A percentile compares a stretch with the other conserved stretches of the same genome.
Evolutionary conservation across 2,797 vertebrate species (phyloP).

Genomic region (Lepilemur septentrionalis): DNA sequence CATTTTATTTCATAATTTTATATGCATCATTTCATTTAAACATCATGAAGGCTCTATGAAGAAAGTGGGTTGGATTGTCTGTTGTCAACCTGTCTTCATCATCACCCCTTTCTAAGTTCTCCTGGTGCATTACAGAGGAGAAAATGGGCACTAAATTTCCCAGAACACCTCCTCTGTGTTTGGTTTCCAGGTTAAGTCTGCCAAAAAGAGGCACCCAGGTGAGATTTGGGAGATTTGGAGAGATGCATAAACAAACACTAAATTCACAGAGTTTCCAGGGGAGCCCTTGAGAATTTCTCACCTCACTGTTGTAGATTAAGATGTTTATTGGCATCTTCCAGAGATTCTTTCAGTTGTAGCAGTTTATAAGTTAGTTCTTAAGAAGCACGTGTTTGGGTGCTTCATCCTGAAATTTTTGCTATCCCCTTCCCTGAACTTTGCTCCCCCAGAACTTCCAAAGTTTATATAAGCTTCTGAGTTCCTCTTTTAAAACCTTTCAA

Average conservation of each 20-base stretch:
- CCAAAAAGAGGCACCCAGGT: not conserved
- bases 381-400: not conserved
- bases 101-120: not conserved
- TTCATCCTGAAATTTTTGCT: constrained; percentile 1
- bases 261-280: not conserved
- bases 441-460: not conserved
- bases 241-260: not conserved
- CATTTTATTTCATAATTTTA: not conserved
- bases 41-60: not conserved
- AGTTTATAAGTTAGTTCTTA: not conserved
- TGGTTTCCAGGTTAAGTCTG: not conserved
- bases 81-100: not conserved
- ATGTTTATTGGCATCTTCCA: not conserved
- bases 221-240: not conserved
- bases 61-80: not conserved
- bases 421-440: not conserved
- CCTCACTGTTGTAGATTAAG: not conserved
- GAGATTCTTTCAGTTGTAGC: not conserved
- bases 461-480: not conserved
- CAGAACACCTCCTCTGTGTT: not conserved
- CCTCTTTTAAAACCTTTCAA: not conserved
- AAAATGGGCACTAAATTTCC: not conserved
- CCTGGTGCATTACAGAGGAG: not conserved
- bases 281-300: not conserved
- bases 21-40: not conserved